These are phyloP conservation scores for Philopedon plagiatum DNA, from an alignment of 2,888 invertebrate species.

Conservation along the genomic window DNA sequence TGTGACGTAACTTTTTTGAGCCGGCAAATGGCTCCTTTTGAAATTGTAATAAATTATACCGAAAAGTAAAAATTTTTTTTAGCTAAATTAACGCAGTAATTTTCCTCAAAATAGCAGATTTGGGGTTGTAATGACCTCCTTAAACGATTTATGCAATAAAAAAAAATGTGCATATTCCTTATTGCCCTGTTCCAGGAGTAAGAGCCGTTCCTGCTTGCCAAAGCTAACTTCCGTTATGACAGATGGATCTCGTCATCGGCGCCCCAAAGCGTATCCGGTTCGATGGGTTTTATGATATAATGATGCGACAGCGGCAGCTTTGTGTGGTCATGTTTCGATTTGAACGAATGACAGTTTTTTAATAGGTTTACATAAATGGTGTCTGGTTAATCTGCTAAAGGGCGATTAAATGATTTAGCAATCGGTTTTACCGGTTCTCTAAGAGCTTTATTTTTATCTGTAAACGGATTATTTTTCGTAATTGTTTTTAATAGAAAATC, in stretches of 20 bases:
- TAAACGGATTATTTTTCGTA: too few relatives aligned
- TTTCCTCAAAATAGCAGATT: too few relatives aligned
- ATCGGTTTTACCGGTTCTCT: constrained; percentile 6
- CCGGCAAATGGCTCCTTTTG: too few relatives aligned
- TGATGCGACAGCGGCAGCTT: constrained; percentile 27
- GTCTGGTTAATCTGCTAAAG: not conserved
- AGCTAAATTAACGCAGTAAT: too few relatives aligned
- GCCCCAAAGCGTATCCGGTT: constrained; percentile 40
- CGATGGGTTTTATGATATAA: constrained; percentile 38
- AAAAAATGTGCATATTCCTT: too few relatives aligned
- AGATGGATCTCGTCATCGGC: constrained; percentile 44
- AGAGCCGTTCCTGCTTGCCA: constrained; percentile 12
- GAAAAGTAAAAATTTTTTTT: too few relatives aligned
- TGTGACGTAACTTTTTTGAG: too few relatives aligned
- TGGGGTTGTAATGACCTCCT: too few relatives aligned
- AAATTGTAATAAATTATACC: too few relatives aligned
- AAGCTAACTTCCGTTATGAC: constrained; percentile 46
- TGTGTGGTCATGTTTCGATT: constrained; percentile 22
- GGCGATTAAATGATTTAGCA: constrained; percentile 8
- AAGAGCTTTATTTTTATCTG: not conserved
- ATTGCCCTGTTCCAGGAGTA: too few relatives aligned
- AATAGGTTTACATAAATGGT: constrained; percentile 31
- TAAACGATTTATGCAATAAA: too few relatives aligned
- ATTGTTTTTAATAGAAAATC: too few relatives aligned
- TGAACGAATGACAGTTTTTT: constrained; percentile 36